Evolutionary conservation across 2,113 vertebrate species (phyloP).

Genomic region (Lathamus discolor): DNA sequence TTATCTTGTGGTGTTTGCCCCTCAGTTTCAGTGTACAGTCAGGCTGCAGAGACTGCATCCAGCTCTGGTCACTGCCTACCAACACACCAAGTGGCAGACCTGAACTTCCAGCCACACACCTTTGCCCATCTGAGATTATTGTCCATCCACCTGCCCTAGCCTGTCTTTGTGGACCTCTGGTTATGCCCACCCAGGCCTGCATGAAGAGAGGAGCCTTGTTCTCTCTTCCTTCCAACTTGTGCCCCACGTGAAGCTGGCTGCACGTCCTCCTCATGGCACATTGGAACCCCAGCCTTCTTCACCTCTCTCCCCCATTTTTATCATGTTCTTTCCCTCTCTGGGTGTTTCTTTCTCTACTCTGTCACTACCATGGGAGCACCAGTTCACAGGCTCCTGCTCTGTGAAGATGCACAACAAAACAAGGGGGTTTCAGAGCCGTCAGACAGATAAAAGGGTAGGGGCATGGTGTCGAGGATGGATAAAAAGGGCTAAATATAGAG

Average conservation of each 20-base stretch:
- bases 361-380: neutral
- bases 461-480: neutral
- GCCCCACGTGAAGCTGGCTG: neutral
- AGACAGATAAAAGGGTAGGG: slow-evolving; percentile 4
- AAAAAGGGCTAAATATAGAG: slow-evolving; percentile 69
- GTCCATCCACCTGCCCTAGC: neutral
- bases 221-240: neutral
- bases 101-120: neutral
- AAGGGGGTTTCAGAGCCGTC: neutral
- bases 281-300: rapidly evolving
- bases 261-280: rapidly evolving
- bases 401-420: neutral
- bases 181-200: neutral
- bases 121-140: neutral
- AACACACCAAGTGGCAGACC: neutral
- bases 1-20: neutral
- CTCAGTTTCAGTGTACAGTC: neutral
- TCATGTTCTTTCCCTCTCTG: neutral
- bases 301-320: neutral
- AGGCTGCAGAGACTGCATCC: neutral
- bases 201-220: neutral
- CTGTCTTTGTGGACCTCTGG: neutral
- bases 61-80: neutral
- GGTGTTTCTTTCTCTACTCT: neutral
- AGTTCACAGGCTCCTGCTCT: neutral